Conservation (phyloP, 2,888 invertebrate genomes). For the Sericinus montela region DNA sequence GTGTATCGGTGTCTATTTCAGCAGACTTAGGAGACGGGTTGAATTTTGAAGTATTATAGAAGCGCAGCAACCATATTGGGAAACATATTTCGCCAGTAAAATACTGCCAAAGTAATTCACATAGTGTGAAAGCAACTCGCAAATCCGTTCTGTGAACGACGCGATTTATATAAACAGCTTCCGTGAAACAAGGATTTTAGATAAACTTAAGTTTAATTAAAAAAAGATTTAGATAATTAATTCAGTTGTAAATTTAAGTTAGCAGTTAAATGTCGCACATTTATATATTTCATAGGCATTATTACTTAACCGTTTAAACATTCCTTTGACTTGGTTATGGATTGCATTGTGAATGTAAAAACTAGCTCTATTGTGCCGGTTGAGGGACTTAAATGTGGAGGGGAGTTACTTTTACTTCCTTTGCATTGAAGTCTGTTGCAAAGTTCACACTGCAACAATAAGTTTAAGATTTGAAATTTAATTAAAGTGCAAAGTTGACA, state of each 20-base stretch:
- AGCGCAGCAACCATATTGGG: conserved; percentile 45
- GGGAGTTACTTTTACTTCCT: conserved; percentile 12
- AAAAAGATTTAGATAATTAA: conserved; percentile 66
- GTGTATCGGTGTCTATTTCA: conserved; percentile 64
- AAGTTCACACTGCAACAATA: conserved; percentile 59
- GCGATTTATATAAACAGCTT: conserved; percentile 66
- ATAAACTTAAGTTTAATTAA: conserved; percentile 69
- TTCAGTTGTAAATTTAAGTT: conserved; percentile 78
- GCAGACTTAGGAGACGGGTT: conserved; percentile 53
- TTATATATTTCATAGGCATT: conserved; percentile 75
- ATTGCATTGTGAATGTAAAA: conserved; percentile 50
- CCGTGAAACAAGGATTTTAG: conserved; percentile 69
- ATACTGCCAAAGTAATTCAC: conserved; percentile 78
- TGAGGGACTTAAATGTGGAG: conserved; percentile 22
- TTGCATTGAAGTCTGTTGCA: not conserved
- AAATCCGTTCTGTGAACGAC: conserved; percentile 76
- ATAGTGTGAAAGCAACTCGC: conserved; percentile 67
- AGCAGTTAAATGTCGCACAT: conserved; percentile 74
- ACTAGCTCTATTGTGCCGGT: conserved; percentile 13
- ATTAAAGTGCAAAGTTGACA: conserved; percentile 72
- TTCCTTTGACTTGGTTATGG: conserved; percentile 75
- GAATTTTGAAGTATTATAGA: conserved; percentile 46
- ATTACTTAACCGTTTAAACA: conserved; percentile 78
- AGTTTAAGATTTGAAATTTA: conserved; percentile 71
- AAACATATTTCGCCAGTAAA: conserved; percentile 58